phyloP scores from a whole-genome alignment of 2,797 vertebrate genomes.

The Cheirogaleus major region DNA sequence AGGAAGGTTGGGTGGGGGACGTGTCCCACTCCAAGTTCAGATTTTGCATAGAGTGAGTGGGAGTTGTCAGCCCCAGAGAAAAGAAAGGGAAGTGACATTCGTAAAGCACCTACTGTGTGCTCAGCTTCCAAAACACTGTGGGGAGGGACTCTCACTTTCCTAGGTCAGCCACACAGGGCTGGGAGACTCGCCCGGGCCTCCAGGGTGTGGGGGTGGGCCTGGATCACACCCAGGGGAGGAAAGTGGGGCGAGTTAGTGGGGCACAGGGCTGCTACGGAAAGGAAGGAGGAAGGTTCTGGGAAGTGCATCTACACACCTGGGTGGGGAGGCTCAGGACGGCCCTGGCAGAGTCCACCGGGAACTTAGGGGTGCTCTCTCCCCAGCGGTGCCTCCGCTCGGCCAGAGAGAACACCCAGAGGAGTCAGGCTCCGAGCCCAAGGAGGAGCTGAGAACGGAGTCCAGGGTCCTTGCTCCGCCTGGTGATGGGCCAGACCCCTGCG shows the following conservation, averaged over 20 bases:
- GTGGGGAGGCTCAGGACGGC: neutral
- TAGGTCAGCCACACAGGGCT: neutral
- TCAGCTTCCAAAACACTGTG: neutral
- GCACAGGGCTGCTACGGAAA: neutral
- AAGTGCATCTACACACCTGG: no score
- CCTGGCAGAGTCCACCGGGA: neutral
- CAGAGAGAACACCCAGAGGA: neutral
- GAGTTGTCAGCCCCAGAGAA: neutral
- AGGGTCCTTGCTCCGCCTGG: rapidly evolving
- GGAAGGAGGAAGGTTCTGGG: neutral
- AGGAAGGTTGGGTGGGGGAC: neutral
- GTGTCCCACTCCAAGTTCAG: neutral
- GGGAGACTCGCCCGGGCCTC: neutral
- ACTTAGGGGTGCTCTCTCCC: no score
- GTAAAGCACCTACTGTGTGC: neutral
- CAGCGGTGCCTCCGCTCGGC: neutral
- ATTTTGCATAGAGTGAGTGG: neutral
- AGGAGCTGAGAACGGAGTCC: neutral
- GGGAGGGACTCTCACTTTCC: neutral
- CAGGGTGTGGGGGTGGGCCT: rapidly evolving
- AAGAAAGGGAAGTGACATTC: neutral
- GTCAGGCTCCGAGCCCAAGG: no score
- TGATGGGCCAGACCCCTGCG: neutral
- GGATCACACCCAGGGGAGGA: neutral
- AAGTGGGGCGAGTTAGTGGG: neutral